Evolutionary conservation across 2,888 invertebrate genomes (phyloP).

Genomic region (Lobophora halterata): DNA sequence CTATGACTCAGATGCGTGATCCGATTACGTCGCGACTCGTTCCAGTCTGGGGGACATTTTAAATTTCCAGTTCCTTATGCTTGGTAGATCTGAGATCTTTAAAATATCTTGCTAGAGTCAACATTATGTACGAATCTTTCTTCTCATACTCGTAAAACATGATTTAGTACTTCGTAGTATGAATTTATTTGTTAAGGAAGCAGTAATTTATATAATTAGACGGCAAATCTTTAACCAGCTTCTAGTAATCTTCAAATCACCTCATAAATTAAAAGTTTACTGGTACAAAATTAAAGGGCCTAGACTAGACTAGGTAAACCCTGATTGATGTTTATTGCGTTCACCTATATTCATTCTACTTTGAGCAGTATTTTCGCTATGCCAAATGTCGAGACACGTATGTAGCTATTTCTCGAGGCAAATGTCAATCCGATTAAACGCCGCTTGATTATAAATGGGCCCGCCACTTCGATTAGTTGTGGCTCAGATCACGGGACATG

Average conservation of each 20-base stretch:
- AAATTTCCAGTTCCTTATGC: conserved; percentile 2
- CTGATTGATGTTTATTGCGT: conserved; percentile 22
- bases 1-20: conserved; percentile 23
- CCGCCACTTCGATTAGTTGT: conserved; percentile 37
- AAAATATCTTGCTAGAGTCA: too few species aligned
- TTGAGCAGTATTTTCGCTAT: conserved; percentile 24
- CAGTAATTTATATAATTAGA: too few species aligned
- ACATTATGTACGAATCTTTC: too few species aligned
- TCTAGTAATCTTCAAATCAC: conserved; percentile 7
- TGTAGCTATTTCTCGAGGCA: conserved; percentile 30
- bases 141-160: too few species aligned
- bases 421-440: conserved; percentile 39
- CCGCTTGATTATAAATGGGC: conserved; percentile 39
- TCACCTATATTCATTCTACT: conserved; percentile 9
- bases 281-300: conserved; percentile 11
- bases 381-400: conserved; percentile 22
- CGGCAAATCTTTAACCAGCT: neutral
- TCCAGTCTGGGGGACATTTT: conserved; percentile 11
- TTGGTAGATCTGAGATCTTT: neutral
- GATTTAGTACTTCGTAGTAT: too few species aligned
- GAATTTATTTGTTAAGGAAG: too few species aligned
- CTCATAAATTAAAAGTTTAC: conserved; percentile 14
- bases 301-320: conserved; percentile 15
- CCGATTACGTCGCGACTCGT: conserved; percentile 22
- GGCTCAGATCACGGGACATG: too few species aligned